A percentile compares a stretch with the other conserved stretches of the same genome.
These are phyloP conservation scores for Pollenia griseotomentosa DNA, from an alignment of 2,888 invertebrate genomes.

Conservation along the genomic window DNA sequence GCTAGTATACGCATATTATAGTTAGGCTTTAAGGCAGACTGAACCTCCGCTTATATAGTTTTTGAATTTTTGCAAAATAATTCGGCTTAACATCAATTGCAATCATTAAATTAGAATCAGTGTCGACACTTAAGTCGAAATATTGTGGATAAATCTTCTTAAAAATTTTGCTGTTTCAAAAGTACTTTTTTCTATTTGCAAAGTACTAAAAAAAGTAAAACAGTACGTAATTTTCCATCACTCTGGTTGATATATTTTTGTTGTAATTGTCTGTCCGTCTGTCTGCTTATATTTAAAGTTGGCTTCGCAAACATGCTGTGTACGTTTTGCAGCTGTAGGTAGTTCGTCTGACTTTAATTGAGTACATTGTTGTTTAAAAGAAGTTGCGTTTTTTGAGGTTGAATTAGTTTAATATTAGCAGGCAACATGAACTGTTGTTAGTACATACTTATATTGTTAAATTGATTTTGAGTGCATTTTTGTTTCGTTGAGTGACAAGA, in stretches of 20 bases:
- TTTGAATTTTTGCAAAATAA: too few species aligned
- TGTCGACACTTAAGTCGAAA: too few species aligned
- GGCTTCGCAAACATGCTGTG: slow-evolving; percentile 23
- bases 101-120: too few species aligned
- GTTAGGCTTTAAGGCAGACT: too few species aligned
- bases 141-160: too few species aligned
- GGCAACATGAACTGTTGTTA: slow-evolving; percentile 59
- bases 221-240: too few species aligned
- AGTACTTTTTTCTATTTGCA: too few species aligned
- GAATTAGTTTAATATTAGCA: slow-evolving; percentile 69
- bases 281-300: neutral
- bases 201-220: too few species aligned
- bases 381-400: slow-evolving; percentile 61
- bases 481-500: slow-evolving; percentile 14
- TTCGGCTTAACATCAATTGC: too few species aligned
- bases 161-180: too few species aligned
- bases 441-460: neutral
- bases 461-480: slow-evolving; percentile 11
- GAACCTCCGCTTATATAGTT: too few species aligned
- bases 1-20: too few species aligned
- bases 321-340: slow-evolving; percentile 59
- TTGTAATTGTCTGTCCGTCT: neutral
- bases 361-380: slow-evolving; percentile 49
- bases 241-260: neutral
- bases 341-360: slow-evolving; percentile 14